Base-by-base conservation (phyloP, 30 jellyfish, hydroid and myxozoan genomes). In the Chrysaora quinquecirrha region DNA sequence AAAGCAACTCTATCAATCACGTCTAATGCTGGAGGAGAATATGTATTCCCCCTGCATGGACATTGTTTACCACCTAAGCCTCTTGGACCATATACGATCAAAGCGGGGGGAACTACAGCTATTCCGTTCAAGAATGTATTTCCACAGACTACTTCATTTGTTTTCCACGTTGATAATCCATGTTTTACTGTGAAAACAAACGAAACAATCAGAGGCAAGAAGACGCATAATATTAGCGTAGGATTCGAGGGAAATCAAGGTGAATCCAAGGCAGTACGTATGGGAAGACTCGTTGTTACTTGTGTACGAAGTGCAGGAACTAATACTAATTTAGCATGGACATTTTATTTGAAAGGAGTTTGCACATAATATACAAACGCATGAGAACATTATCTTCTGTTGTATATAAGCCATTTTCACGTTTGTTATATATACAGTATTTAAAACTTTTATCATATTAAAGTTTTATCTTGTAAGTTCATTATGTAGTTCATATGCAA, bases 11-110 rank as follows among this genome's bases (percentile, higher is more conserved):
- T 94, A 72, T 50, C 96, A 11, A 76, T 94, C 21, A 63, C 96
- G 20, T 94, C 99, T 0, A 68, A 34, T 50, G 34, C 86, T 43
- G 99, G 99, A 10, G 99, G 99, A 1, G 99, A 94, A 76, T 94
- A 94, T 73, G 73, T 70, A 3, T 94, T 94, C 83, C 99, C 99
- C 12, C 75, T 94, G 87, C 29, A 48, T 62, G 99, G 99, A 0
- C 99, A 87, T 76, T 94, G 97, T 49, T 63, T 83, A 58, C 90
- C 87, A 31, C 96, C 99, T 0, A 94, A 94, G 61, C 99, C 99
- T 4, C 97, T 87, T 32, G 99, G 99, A 0, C 99, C 99, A 20
- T 94, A 75, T 87, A 87, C 96, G 32, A 80, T 94, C 33, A 94
- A 94, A 34, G 99, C 99, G 0, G 95, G 95, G 69, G 96, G 89